Conservation (phyloP, 2,888 invertebrate species). For the Tillus elongatus region DNA sequence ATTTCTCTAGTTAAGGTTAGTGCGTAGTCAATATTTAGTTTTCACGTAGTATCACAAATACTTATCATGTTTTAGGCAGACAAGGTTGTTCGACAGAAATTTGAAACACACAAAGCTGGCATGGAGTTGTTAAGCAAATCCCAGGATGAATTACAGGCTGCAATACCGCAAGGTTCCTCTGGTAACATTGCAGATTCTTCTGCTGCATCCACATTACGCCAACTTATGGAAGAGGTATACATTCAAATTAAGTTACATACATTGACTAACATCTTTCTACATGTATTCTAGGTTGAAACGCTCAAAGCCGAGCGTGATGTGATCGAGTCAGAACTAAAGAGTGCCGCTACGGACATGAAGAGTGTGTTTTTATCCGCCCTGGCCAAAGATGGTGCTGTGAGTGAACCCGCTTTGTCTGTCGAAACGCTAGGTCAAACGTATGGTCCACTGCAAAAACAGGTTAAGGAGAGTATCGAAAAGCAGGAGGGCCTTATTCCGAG, state of each 20-base stretch:
- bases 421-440: conserved; percentile 65
- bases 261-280: no score
- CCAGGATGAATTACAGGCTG: conserved; percentile 57
- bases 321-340: conserved; percentile 79
- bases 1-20: no score
- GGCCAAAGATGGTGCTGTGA: conserved; percentile 66
- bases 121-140: conserved; percentile 76
- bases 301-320: conserved; percentile 84
- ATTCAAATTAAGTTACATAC: no score
- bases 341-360: conserved; percentile 73
- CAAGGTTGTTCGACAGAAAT: conserved; percentile 79
- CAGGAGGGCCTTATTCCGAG: conserved; percentile 62
- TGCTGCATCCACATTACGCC: conserved; percentile 57
- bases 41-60: no score
- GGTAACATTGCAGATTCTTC: conserved; percentile 47
- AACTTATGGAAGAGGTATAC: conserved; percentile 71
- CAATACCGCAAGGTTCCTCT: conserved; percentile 59
- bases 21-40: no score
- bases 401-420: conserved; percentile 64
- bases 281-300: conserved; percentile 66
- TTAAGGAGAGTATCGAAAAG: conserved; percentile 61
- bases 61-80: no score
- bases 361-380: conserved; percentile 66
- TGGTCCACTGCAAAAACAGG: conserved; percentile 68
- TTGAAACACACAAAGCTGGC: conserved; percentile 62